Percentiles rank a stretch among this genome's conserved stretches.
These are phyloP conservation scores for Cremastobaeus sp. DNA, from an alignment of 2,888 invertebrate species.

Conservation along the genomic window DNA sequence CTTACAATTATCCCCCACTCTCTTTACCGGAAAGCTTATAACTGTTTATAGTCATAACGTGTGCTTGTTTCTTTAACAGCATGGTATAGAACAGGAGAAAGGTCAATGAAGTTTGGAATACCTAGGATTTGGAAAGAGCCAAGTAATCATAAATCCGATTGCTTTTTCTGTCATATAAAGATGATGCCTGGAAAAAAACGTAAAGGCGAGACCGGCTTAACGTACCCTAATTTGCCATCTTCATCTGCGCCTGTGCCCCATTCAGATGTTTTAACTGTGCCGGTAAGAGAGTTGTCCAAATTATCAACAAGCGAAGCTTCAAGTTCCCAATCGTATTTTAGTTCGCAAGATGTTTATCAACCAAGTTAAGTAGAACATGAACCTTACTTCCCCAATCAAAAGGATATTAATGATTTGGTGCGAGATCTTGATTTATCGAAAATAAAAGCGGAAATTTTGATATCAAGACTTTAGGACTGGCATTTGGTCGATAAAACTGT, in stretches of 20 bases:
- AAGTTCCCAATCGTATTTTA: slow-evolving; percentile 6
- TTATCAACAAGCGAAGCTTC: slow-evolving; percentile 14
- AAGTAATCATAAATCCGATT: slow-evolving; percentile 6
- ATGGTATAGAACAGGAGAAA: slow-evolving; percentile 8
- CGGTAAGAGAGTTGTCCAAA: slow-evolving; percentile 7
- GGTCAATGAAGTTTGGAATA: slow-evolving; percentile 15
- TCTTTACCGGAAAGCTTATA: no score
- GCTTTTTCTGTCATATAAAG: slow-evolving; percentile 5
- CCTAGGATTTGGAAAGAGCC: slow-evolving; percentile 29
- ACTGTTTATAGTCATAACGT: no score
- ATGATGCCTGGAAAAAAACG: slow-evolving; percentile 7
- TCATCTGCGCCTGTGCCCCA: slow-evolving; percentile 17
- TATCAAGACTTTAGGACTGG: slow-evolving; percentile 59
- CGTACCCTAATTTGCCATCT: slow-evolving; percentile 25
- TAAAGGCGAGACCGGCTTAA: neutral
- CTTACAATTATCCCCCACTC: no score
- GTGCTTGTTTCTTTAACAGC: no score
- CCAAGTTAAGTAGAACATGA: slow-evolving; percentile 1
- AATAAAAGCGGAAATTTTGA: slow-evolving; percentile 55
- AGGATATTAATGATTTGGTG: slow-evolving; percentile 15
- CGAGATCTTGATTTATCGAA: slow-evolving; percentile 13
- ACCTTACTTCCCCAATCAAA: slow-evolving; percentile 19
- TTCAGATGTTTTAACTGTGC: slow-evolving; percentile 10
- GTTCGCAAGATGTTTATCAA: slow-evolving; percentile 11
- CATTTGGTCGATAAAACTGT: slow-evolving; percentile 38